Evolutionary conservation across 2,113 vertebrate genomes (phyloP), one percentile per base, ranked within the genome.

Genomic region (Amblyornis subalaris): DNA sequence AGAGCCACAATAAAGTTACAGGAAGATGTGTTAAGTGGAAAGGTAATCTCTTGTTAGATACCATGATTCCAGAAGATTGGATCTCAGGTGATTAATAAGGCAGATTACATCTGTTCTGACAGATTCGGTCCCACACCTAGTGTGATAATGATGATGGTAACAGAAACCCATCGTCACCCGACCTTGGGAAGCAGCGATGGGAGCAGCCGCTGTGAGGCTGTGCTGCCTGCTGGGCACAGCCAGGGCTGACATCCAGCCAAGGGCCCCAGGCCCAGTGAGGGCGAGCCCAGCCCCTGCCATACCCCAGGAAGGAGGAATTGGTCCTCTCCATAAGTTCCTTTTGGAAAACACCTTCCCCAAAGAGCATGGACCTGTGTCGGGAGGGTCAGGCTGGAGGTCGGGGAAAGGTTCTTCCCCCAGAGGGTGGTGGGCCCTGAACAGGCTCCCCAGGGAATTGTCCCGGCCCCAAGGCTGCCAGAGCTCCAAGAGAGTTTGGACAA

Each of bases 321-420:
- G 4, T n/a, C 26, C 33, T 54, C 9, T 28, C n/a, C 2, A 0
- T 18, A 2, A 66, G 9, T 9, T 44, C 26, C 47, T 6, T 14
- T 12, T 23, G 18, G 9, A 40, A 64, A 24, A 64, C 14, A 15
- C 5, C 57, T 38, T 35, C 23, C 64, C 50, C 57, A 24, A 17
- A 70, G 1, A 16, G 12, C 58, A 17, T 12, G 74, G 47, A 6
- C 2, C 58, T 42, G 45, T 2, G 23, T 2, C 58, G 35, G 29
- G 10, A 10, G 13, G 23, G 0, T 40, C 17, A 22, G 58, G 36
- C 9, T 62, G 74, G 73, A 33, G 2, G 3, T 5, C 11, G 48
- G 44, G 28, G 15, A 8, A 47, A 38, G 55, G 26, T 1, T 38
- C 55, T 24, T 8, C 31, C 44, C 38, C 57, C 28, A 26, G 35